Percentiles rank a stretch among this genome's conserved stretches.
Evolutionary conservation across 2,888 invertebrate genomes (phyloP).

Genomic region (Drosophila trichaetosa): DNA sequence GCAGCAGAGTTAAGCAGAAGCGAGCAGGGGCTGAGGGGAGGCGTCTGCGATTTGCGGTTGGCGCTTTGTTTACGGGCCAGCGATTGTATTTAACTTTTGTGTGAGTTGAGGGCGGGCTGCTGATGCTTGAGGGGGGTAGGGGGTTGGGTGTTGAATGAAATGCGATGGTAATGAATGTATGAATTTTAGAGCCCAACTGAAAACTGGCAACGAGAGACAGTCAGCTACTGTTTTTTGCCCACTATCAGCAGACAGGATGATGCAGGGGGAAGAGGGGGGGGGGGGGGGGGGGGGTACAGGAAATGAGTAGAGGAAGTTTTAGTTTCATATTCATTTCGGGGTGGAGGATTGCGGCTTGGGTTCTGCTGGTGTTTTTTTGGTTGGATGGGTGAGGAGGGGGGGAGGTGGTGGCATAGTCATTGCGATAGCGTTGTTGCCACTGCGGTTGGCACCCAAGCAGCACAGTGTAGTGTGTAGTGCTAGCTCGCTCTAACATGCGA

Average conservation of each 20-base stretch:
- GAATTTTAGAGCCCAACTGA: constrained; percentile 82
- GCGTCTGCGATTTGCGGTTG: constrained; percentile 24
- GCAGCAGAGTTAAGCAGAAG: constrained; percentile 41
- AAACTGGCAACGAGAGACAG: constrained; percentile 73
- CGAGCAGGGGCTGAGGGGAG: background rate
- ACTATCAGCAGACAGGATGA: constrained; percentile 39
- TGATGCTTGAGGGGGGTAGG: background rate
- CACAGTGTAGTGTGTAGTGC: constrained; percentile 12
- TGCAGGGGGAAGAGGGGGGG: background rate
- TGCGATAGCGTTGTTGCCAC: constrained; percentile 72
- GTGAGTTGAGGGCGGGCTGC: background rate
- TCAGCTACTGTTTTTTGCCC: constrained; percentile 72
- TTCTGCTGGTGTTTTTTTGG: background rate
- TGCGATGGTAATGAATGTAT: constrained; percentile 83
- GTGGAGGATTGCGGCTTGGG: background rate
- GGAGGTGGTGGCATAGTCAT: constrained; percentile 47
- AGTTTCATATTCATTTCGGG: constrained; percentile 74
- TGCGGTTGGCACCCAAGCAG: constrained; percentile 62
- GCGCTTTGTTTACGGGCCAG: constrained; percentile 73
- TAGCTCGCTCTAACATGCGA: constrained; percentile 37
- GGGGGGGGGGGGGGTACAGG: constrained; percentile 49
- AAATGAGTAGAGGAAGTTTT: constrained; percentile 83
- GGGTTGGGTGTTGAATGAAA: constrained; percentile 60
- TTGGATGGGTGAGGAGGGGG: background rate
- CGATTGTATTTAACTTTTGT: constrained; percentile 79